Evolutionary conservation across 92 coral and sea anemone species (phyloP).

Genomic region (Zoanthus sociatus): DNA sequence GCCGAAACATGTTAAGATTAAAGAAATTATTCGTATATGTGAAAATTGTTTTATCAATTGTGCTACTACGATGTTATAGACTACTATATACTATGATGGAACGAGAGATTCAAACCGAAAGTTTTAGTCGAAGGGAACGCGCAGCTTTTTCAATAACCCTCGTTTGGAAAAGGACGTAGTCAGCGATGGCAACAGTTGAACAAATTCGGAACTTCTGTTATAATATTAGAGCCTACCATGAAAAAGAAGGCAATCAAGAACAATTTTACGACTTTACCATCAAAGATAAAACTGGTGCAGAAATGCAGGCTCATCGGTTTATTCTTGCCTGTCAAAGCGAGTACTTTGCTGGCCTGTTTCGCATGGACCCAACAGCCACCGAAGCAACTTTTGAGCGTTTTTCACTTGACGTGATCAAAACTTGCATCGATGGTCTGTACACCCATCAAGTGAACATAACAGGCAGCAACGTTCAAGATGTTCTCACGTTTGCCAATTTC

Average conservation of each 20-base stretch:
- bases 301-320: not conserved
- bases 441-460: not conserved
- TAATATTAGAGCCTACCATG: not conserved
- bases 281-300: not conserved
- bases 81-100: too few species aligned
- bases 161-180: not conserved
- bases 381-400: not conserved
- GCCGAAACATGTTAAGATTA: too few species aligned
- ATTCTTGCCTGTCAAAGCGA: not conserved
- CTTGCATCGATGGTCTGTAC: not conserved
- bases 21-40: too few species aligned
- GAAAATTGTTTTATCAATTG: too few species aligned
- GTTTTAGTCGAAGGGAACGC: too few species aligned
- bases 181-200: not conserved
- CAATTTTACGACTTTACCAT: not conserved
- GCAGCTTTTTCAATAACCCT: too few species aligned
- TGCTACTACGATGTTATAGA: too few species aligned
- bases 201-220: not conserved
- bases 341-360: not conserved
- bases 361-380: not conserved
- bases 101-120: too few species aligned
- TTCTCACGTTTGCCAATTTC: not conserved
- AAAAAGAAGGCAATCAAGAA: not conserved
- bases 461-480: not conserved
- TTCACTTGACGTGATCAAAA: not conserved